Base-by-base conservation (phyloP, 2,888 invertebrate genomes). In the Heliconius erato region DNA sequence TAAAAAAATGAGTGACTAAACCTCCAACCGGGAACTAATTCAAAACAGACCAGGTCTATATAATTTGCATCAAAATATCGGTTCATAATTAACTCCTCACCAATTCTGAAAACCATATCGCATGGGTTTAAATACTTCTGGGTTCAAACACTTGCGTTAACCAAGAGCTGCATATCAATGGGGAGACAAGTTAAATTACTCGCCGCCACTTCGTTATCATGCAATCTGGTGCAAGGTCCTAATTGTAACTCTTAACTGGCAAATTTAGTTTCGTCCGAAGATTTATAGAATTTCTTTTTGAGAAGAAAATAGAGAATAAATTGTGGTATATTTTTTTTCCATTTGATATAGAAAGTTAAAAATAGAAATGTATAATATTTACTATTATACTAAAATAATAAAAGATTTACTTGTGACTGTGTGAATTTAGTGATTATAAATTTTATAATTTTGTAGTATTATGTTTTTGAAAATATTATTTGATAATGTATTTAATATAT, bases 141-240 rank as follows among this genome's bases (percentile, higher is more conserved):
- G 49, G 40, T 76, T 77, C 35, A 77, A 81, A 81, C 76, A 76
- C 40, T 76, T 63, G 76, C n/a, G 81, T 69, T 81, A 81, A 81
- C 63, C 77, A 44, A 19, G 28, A 76, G 69, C 80, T 80, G 81
- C 81, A 81, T 81, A 80, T 80, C 80, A 76, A 80, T 81, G 76
- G 59, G 59, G 23, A 76, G 81, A 81, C 81, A 81, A 19, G 81
- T 63, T 81, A 81, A 81, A 81, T 81, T 76, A 81, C 76, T 81
- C 76, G 68, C 68, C 69, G 76, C 81, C 76, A 76, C 81, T 77
- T 77, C 81, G 77, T 81, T 81, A 81, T 77, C 81, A 81, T 81
- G 81, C 81, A 81, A 81, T 81, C 77, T 71, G 71, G 81, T 71
- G 76, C 81, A 71, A 77, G 81, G 77, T 77, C 77, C 77, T 81